Evolutionary conservation across 2,113 vertebrate genomes (phyloP).

Genomic region (Serinus canaria): DNA sequence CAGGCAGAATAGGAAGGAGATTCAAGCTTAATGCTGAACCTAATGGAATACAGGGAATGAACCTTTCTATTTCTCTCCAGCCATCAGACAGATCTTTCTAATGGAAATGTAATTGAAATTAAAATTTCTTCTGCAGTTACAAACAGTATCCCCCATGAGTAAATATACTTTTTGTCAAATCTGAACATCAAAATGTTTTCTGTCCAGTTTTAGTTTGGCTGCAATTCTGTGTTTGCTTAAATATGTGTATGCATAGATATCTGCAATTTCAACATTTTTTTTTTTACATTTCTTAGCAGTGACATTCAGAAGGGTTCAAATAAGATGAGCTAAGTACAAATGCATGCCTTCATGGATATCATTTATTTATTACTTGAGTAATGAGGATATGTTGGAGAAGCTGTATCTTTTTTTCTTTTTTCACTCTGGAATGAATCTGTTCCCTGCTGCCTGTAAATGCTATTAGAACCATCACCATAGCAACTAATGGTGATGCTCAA

Average conservation of each 20-base stretch:
- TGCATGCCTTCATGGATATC: rapidly evolving
- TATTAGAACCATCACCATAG: conserved; percentile 29
- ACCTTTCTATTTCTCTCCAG: not conserved
- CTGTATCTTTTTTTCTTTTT: not conserved
- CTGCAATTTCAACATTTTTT: not conserved
- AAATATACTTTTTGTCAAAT: not conserved
- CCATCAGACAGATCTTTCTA: not conserved
- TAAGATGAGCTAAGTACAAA: not conserved
- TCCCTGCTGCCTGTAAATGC: not conserved
- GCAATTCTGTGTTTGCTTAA: not conserved
- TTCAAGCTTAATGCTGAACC: not conserved
- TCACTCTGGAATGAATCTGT: not conserved
- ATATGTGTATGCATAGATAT: too few species aligned
- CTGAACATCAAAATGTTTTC: not conserved
- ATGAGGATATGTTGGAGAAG: not conserved
- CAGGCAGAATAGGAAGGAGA: not conserved
- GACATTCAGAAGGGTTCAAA: not conserved
- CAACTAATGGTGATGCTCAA: conserved; percentile 38
- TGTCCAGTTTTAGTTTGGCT: not conserved
- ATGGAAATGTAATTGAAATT: not conserved
- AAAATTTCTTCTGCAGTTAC: not conserved
- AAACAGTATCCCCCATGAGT: not conserved
- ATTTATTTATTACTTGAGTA: not conserved
- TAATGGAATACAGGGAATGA: not conserved
- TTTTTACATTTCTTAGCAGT: not conserved